phyloP scores from a whole-genome alignment of 2,113 vertebrate genomes.

The Chitala chitala region DNA sequence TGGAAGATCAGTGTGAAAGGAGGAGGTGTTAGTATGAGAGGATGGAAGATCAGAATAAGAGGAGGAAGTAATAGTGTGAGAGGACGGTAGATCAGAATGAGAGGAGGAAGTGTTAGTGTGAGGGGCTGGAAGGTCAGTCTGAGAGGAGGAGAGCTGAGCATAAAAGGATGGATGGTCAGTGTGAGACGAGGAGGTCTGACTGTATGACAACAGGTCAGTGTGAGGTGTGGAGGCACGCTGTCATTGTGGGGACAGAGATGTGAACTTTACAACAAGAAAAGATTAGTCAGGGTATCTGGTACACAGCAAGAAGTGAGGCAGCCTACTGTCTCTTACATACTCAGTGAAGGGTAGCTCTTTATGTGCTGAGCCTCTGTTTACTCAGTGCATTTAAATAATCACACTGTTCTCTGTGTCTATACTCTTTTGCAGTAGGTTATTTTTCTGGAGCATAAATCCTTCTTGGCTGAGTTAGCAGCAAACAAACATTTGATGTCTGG shows the following conservation, averaged over 20 bases:
- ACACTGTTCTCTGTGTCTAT: neutral
- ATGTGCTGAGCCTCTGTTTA: neutral
- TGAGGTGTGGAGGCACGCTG: neutral
- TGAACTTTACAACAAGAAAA: neutral
- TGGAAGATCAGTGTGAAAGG: too few species aligned
- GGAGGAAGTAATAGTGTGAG: too few species aligned
- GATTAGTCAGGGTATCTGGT: neutral
- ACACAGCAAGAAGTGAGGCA: neutral
- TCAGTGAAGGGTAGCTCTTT: neutral
- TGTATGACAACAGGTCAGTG: neutral
- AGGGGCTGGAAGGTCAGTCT: too few species aligned
- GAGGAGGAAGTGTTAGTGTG: too few species aligned
- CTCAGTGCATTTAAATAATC: conserved; percentile 5
- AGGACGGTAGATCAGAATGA: too few species aligned
- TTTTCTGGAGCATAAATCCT: conserved; percentile 23
- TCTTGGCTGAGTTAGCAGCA: conserved; percentile 16
- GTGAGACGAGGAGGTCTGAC: too few species aligned
- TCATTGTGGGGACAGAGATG: neutral
- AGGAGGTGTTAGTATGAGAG: too few species aligned
- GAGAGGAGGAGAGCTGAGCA: too few species aligned
- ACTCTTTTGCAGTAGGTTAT: neutral
- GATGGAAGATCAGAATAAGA: too few species aligned
- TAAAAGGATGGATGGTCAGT: too few species aligned
- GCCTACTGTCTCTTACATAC: neutral
- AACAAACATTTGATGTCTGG: conserved; percentile 19